phyloP scores from a whole-genome alignment of 2,797 vertebrate species.

The Thamnophis elegans region DNA sequence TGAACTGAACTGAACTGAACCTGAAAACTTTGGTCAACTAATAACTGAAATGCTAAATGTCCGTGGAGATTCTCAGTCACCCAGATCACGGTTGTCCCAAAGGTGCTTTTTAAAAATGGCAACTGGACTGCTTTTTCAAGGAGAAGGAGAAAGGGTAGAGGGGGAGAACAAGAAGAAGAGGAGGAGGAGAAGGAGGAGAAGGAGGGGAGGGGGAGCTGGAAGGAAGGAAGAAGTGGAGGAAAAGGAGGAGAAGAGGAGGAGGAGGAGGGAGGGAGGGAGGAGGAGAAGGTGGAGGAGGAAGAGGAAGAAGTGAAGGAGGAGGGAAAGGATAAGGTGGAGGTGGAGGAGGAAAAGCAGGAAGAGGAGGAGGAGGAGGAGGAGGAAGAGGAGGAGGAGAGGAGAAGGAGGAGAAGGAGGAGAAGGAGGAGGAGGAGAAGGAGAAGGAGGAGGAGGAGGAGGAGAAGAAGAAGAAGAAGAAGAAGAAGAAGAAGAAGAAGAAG shows the following conservation, averaged over 20 bases:
- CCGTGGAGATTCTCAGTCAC: too few relatives aligned
- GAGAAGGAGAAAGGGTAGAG: too few relatives aligned
- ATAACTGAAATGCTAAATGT: background rate
- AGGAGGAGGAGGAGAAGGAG: too few relatives aligned
- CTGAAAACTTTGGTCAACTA: background rate
- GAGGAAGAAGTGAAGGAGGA: rapidly evolving
- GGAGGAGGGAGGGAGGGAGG: rapidly evolving
- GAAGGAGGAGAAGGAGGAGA: too few relatives aligned
- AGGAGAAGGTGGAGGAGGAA: rapidly evolving
- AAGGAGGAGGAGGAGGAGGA: too few relatives aligned
- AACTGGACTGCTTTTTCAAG: background rate
- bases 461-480: rapidly evolving
- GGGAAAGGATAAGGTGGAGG: rapidly evolving
- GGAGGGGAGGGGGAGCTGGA: rapidly evolving
- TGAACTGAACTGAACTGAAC: too few relatives aligned
- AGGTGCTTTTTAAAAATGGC: too few relatives aligned
- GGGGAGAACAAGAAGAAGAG: rapidly evolving
- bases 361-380: rapidly evolving
- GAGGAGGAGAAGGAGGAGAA: too few relatives aligned
- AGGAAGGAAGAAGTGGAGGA: rapidly evolving
- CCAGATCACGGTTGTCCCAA: too few relatives aligned
- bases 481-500: rapidly evolving
- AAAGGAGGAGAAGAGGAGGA: rapidly evolving
- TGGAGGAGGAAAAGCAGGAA: rapidly evolving
- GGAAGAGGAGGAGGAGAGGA: too few relatives aligned